phyloP scores from a whole-genome alignment of 35 echinoderm and acorn worm species.

The Chiridota heheva region DNA sequence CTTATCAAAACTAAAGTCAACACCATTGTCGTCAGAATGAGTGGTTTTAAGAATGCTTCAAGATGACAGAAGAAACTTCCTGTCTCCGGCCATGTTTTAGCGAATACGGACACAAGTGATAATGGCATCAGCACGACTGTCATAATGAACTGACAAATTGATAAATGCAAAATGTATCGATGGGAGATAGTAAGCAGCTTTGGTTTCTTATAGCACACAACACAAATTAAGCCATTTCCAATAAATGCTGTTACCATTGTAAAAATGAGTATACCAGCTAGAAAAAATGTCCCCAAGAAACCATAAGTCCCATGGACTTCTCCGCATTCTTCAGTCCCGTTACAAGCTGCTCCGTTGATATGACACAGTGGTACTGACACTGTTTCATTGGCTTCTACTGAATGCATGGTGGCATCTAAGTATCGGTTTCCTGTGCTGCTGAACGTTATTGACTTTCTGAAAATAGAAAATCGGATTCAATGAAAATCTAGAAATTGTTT shows the following conservation, averaged over 20 bases:
- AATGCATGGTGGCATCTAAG: no score
- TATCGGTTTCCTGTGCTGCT: no score
- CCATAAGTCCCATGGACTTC: no score
- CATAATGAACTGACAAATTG: conserved; percentile 65
- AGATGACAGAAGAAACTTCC: conserved; percentile 33
- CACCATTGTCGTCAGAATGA: conserved; percentile 49
- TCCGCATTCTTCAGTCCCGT: no score
- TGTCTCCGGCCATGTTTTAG: conserved; percentile 33
- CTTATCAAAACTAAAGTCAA: conserved; percentile 64
- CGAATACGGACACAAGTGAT: conserved; percentile 30
- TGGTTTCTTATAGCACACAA: conserved; percentile 55
- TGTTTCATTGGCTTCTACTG: no score
- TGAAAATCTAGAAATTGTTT: no score
- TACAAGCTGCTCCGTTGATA: no score
- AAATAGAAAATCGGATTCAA: no score
- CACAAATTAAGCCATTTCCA: conserved; percentile 59
- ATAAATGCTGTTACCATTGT: conserved; percentile 50
- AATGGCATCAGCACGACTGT: conserved; percentile 58
- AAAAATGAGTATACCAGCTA: conserved; percentile 23
- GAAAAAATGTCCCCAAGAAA: conserved; percentile 41
- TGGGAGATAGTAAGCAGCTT: conserved; percentile 51
- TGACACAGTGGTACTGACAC: no score
- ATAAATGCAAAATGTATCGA: conserved; percentile 57
- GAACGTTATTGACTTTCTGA: no score
- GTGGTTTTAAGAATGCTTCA: conserved; percentile 48